A percentile compares a stretch with the other conserved stretches of the same genome.
These are phyloP conservation scores for Physeter macrocephalus DNA, from an alignment of 2,113 vertebrate genomes.

Conservation along the genomic window DNA sequence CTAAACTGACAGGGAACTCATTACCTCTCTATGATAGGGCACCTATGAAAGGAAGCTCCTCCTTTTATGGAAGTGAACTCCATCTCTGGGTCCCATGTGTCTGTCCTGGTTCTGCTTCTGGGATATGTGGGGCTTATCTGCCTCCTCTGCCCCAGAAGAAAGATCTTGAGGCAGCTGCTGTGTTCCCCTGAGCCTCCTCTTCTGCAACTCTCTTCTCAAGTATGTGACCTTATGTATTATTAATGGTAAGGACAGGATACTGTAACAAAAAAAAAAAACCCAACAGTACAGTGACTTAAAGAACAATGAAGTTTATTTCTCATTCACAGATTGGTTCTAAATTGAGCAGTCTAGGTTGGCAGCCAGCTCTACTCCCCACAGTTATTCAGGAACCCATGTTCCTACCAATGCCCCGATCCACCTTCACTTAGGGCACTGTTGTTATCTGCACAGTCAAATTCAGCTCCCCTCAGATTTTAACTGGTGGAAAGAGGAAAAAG, in stretches of 20 bases:
- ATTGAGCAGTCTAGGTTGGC: background rate
- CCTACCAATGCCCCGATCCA: background rate
- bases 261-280: background rate
- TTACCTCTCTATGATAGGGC: background rate
- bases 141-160: background rate
- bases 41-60: background rate
- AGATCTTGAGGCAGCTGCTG: background rate
- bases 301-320: background rate
- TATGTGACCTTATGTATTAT: background rate
- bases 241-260: background rate
- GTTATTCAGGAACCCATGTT: background rate
- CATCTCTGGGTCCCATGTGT: background rate
- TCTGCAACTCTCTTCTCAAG: background rate
- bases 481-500: background rate
- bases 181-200: background rate
- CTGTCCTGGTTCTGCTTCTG: background rate
- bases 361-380: background rate
- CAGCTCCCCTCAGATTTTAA: background rate
- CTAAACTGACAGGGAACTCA: slow-evolving; percentile 14
- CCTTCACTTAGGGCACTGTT: background rate
- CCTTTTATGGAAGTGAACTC: background rate
- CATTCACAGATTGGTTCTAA: background rate
- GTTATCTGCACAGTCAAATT: background rate
- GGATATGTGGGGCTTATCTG: background rate
- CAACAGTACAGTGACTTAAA: background rate